phyloP scores from a whole-genome alignment of 1,140 invertebrate genomes.

The Berghia stephanieae region DNA sequence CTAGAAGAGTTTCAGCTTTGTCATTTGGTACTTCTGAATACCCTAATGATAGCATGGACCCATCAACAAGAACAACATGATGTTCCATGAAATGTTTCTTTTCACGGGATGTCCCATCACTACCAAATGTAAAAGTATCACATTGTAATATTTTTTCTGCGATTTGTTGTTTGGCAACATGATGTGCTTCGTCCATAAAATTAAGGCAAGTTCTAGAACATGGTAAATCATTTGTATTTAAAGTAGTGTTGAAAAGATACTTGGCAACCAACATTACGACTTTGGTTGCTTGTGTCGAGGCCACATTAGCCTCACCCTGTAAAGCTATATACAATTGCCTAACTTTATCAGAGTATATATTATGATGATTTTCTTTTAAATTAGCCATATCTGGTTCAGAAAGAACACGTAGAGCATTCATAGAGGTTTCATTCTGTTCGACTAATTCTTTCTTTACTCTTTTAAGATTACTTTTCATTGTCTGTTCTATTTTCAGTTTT shows the following conservation, averaged over 20 bases:
- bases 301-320: background rate
- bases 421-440: too few species aligned
- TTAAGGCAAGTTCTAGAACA: background rate
- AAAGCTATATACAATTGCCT: background rate
- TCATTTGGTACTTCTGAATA: background rate
- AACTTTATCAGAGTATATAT: background rate
- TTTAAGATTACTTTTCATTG: too few species aligned
- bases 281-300: background rate
- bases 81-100: slow-evolving; percentile 5
- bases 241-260: background rate
- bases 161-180: background rate
- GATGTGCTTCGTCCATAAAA: slow-evolving; percentile 8
- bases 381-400: too few species aligned
- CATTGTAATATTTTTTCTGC: background rate
- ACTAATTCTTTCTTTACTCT: too few species aligned
- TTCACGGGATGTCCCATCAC: background rate
- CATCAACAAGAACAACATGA: background rate
- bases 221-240: background rate
- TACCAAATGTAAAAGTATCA: background rate
- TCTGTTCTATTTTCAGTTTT: too few species aligned
- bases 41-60: background rate
- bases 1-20: background rate
- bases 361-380: background rate
- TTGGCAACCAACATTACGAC: background rate
- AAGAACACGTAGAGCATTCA: too few species aligned